Evolutionary conservation across 2,113 vertebrate species (phyloP).

Genomic region (Heptranchias perlo): DNA sequence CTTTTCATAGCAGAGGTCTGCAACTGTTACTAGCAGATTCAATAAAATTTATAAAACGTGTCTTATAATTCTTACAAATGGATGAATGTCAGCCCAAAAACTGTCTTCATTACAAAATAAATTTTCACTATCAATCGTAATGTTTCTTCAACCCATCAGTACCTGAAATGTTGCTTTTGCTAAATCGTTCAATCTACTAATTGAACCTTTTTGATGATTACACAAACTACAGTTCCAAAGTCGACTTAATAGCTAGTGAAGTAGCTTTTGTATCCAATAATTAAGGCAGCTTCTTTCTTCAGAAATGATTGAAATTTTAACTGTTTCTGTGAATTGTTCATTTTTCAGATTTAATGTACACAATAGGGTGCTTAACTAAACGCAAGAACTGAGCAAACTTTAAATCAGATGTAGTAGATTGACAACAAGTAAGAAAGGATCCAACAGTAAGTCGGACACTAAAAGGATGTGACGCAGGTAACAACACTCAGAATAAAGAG

Average conservation of each 20-base stretch:
- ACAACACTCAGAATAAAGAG: background rate
- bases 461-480: background rate
- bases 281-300: background rate
- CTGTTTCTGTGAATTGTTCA: background rate
- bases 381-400: background rate
- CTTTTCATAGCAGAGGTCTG: background rate
- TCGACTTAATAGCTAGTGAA: background rate
- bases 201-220: background rate
- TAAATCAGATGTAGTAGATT: no score
- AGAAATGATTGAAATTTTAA: background rate
- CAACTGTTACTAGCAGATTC: background rate
- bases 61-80: background rate
- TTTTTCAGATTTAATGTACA: background rate
- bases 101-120: background rate
- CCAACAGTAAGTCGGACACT: background rate
- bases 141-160: background rate
- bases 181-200: background rate
- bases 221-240: background rate
- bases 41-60: background rate
- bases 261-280: background rate
- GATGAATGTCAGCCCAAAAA: background rate
- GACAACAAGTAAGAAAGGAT: background rate
- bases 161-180: background rate
- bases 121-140: background rate
- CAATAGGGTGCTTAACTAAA: background rate